Evolutionary conservation across 2,113 vertebrate genomes (phyloP).

Genomic region (Accipiter cooperii): DNA sequence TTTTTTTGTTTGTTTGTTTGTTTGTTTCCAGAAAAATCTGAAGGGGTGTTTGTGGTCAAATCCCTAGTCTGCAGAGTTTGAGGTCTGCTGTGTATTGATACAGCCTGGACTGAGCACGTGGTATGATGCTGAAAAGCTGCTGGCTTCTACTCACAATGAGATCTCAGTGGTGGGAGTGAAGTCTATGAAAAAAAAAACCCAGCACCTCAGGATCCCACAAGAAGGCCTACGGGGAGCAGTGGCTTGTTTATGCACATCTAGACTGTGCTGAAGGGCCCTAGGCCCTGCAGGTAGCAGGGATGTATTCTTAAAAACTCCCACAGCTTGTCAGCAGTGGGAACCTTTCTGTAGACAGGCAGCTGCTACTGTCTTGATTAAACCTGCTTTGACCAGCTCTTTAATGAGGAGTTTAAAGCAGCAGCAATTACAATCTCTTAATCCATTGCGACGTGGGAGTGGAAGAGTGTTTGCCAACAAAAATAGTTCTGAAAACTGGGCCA

Average conservation of each 20-base stretch:
- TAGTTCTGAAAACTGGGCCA: slow-evolving; percentile 6
- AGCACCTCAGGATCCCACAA: not conserved
- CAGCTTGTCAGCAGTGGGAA: not conserved
- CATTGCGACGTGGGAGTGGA: not conserved
- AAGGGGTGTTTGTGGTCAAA: not conserved
- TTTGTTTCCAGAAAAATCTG: not conserved
- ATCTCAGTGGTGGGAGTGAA: not conserved
- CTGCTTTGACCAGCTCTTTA: not conserved
- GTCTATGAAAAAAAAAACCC: fast-evolving
- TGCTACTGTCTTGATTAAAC: not conserved
- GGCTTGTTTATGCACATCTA: not conserved
- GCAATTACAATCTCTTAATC: slow-evolving; percentile 39
- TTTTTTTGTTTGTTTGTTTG: no score
- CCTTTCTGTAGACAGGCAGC: not conserved
- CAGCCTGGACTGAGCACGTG: not conserved
- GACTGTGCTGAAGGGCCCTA: not conserved
- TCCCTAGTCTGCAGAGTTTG: not conserved
- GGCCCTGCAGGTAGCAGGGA: not conserved
- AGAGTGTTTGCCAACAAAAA: not conserved
- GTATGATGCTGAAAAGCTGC: not conserved
- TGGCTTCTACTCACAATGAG: not conserved
- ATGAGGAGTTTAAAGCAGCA: not conserved
- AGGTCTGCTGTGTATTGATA: not conserved
- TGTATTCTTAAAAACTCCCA: not conserved
- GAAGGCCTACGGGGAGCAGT: not conserved